Conservation (phyloP, 1,140 invertebrate species). For the Oryzaephilus surinamensis region DNA sequence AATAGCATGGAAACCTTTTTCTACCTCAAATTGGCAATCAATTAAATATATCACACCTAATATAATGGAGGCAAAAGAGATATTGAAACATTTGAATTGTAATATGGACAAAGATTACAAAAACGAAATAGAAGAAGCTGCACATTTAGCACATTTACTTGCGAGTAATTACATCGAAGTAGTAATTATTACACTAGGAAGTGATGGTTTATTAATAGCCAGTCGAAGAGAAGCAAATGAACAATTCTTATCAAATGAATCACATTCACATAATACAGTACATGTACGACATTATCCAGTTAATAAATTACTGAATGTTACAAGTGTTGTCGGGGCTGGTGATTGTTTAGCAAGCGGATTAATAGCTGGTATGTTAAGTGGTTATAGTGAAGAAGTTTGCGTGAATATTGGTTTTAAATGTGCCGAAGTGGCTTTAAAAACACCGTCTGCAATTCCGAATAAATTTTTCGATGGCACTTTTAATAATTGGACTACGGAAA, state of each 20-base stretch:
- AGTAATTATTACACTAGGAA: conserved; percentile 47
- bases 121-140: conserved; percentile 22
- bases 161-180: conserved; percentile 36
- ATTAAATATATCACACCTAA: conserved; percentile 61
- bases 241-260: conserved; percentile 10
- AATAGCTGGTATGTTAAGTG: conserved; percentile 41
- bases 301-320: conserved; percentile 35
- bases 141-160: conserved; percentile 20
- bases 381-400: conserved; percentile 38
- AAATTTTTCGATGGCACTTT: conserved; percentile 14
- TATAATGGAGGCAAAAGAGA: conserved; percentile 52
- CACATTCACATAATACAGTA: conserved; percentile 11
- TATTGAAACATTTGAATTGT: conserved; percentile 34
- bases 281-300: conserved; percentile 39
- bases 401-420: conserved; percentile 44
- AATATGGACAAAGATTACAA: conserved; percentile 11
- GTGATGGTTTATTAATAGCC: conserved; percentile 42
- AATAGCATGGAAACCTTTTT: conserved; percentile 48
- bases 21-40: conserved; percentile 32
- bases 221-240: conserved; percentile 22
- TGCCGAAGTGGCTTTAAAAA: conserved; percentile 40
- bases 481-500: no score
- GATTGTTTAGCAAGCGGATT: conserved; percentile 53
- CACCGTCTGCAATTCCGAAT: conserved; percentile 17
- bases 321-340: conserved; percentile 54